Evolutionary conservation across 2,888 invertebrate species (phyloP).

Genomic region (Trichogramma dendrolimi): DNA sequence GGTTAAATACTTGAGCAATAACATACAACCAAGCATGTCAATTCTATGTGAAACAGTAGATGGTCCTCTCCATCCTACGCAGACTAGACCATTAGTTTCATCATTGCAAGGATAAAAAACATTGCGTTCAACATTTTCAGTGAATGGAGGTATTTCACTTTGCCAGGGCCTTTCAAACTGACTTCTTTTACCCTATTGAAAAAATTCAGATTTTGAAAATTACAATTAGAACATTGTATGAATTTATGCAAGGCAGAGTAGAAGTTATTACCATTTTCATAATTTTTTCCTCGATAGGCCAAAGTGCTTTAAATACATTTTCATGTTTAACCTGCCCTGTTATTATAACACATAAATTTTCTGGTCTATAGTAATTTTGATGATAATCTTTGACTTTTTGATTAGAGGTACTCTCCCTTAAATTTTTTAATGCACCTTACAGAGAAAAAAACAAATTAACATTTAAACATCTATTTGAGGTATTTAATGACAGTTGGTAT

Average conservation of each 20-base stretch:
- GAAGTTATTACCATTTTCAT: conserved; percentile 57
- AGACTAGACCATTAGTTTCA: conserved; percentile 74
- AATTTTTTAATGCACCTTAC: conserved; percentile 66
- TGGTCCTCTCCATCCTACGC: conserved; percentile 79
- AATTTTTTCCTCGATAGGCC: conserved; percentile 73
- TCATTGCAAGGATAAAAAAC: conserved; percentile 77
- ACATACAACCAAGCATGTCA: conserved; percentile 62
- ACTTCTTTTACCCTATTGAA: conserved; percentile 53
- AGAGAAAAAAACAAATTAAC: conserved; percentile 9
- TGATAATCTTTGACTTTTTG: conserved; percentile 79
- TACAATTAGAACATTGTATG: conserved; percentile 3
- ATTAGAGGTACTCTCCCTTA: conserved; percentile 76
- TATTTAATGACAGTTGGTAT: neutral
- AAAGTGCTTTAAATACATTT: conserved; percentile 70
- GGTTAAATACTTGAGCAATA: conserved; percentile 76
- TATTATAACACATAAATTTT: conserved; percentile 80
- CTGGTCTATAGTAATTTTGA: conserved; percentile 80
- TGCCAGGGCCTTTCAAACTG: conserved; percentile 76
- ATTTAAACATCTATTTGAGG: conserved; percentile 5
- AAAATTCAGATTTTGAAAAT: neutral
- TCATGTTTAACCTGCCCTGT: conserved; percentile 74
- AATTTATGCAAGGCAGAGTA: conserved; percentile 8
- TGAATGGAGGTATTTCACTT: conserved; percentile 62
- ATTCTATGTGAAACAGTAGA: conserved; percentile 58
- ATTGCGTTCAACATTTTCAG: conserved; percentile 57